These are phyloP conservation scores for Acrossocheilus fasciatus DNA, from an alignment of 2,797 vertebrate species.

Conservation along the genomic window DNA sequence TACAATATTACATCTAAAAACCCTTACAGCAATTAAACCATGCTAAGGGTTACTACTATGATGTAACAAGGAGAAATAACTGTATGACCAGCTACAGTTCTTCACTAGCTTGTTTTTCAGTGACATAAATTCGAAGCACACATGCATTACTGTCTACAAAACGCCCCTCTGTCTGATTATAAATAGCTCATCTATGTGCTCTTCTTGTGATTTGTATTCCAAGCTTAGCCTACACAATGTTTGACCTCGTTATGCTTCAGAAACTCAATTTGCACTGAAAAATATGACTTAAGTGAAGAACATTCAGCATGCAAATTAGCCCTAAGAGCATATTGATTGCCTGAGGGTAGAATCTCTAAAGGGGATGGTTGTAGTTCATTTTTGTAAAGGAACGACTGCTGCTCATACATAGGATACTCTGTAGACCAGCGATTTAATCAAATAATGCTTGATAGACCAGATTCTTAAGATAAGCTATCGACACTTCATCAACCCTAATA, in stretches of 20 bases:
- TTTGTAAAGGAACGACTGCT: neutral
- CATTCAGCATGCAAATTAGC: constrained; percentile 37
- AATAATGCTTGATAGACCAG: constrained; percentile 19
- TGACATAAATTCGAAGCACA: neutral
- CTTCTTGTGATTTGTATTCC: constrained; percentile 15
- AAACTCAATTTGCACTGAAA: constrained; percentile 32
- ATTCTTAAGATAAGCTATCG: constrained; percentile 12
- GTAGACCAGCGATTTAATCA: constrained; percentile 27
- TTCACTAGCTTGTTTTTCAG: neutral
- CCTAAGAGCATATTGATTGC: constrained; percentile 46
- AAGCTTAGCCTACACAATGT: constrained; percentile 20
- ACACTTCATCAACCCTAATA: constrained; percentile 3
- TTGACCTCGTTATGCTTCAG: constrained; percentile 40
- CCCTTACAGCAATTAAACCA: neutral
- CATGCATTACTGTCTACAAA: constrained; percentile 13
- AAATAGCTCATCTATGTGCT: neutral
- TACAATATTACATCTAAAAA: neutral
- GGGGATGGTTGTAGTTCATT: constrained; percentile 4
- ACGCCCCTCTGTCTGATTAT: constrained; percentile 2
- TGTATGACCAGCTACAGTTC: neutral
- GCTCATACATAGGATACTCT: neutral
- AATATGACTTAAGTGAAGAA: constrained; percentile 38
- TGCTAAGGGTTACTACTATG: neutral
- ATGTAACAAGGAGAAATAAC: constrained; percentile 11
- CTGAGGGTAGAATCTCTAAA: constrained; percentile 27